Evolutionary conservation across 2,888 invertebrate species (phyloP), one percentile per base, ranked within the genome.

Genomic region (Stenodema calcarata): DNA sequence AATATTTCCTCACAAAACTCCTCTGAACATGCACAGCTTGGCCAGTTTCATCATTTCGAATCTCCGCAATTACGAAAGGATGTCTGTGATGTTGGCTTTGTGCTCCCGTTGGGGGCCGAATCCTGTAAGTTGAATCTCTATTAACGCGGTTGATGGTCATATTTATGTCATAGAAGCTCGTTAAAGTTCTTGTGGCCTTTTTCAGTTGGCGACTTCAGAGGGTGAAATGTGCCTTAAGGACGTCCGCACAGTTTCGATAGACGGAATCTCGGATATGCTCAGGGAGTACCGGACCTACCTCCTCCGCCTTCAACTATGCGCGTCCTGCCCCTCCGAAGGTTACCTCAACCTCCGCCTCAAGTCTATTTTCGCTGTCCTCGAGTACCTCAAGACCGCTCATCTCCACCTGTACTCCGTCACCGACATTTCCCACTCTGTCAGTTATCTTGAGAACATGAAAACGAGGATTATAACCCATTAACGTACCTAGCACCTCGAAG

Each of bases 11-110:
- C 91, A 91, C 88, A 91, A 92, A 86, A 91, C 93, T 89, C 93
- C 94, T 80, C 91, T 95, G 85, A 93, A 94, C n/a, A 92, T 94
- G 79, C 92, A 93, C 89, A 95, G 95, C 90, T 91, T 96, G 86
- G 91, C 95, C 85, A 94, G 94, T 89, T 95, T 97, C 90, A 93
- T 96, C 82, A 91, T 96, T 88, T 94, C 95, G 12, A 94, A 95
- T 91, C 91, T 96, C 87, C 92, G 93, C 6, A n/a, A 88, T 23
- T 88, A 89, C 50, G 87, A 87, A 44, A 80, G 89, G 28, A 80
- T 89, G 30, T 73, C 85, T 16, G 88, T 85, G 27, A 88, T 88
- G 88, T 35, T 89, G 69, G 87, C 89, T 27, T 35, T 88, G 14
- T 89, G 89, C 78, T 86, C 81, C 6, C 87, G 85, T 30, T 88